phyloP scores from a whole-genome alignment of 2,888 invertebrate species.

The Acleris holmiana region DNA sequence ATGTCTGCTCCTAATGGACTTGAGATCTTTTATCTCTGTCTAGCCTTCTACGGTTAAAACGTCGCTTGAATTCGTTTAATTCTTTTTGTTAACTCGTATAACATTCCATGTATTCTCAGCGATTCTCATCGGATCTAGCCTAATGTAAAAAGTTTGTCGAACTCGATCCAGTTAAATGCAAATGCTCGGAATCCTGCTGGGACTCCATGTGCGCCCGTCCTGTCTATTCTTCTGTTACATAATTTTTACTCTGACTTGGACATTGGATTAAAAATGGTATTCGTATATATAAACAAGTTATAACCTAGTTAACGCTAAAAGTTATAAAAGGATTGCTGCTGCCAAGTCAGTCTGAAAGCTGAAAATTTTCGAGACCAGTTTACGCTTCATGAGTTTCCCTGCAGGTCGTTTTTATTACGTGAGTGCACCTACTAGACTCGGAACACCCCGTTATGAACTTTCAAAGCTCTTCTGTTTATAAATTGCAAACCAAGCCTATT shows the following conservation, averaged over 20 bases:
- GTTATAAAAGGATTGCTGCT: background rate
- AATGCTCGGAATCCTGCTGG: conserved; percentile 55
- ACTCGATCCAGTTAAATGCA: conserved; percentile 65
- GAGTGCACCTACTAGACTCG: conserved; percentile 52
- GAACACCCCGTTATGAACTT: conserved; percentile 66
- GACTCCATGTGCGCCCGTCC: conserved; percentile 41
- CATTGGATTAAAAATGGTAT: background rate
- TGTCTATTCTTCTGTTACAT: conserved; percentile 25
- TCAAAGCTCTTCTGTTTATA: conserved; percentile 64
- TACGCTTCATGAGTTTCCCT: conserved; percentile 53
- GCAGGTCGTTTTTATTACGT: conserved; percentile 62
- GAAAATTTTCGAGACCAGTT: conserved; percentile 52
- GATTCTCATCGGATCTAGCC: conserved; percentile 55
- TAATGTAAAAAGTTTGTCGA: conserved; percentile 68
- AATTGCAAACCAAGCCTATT: conserved; percentile 46
- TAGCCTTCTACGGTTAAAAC: background rate
- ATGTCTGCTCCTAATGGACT: conserved; percentile 28
- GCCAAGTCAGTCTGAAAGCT: conserved; percentile 24
- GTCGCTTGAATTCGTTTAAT: background rate
- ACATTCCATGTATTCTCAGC: conserved; percentile 56
- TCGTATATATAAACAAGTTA: background rate
- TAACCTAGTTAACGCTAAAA: background rate
- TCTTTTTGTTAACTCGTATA: conserved; percentile 39
- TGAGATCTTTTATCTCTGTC: conserved; percentile 2
- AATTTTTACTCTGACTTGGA: conserved; percentile 13